Base-by-base conservation (phyloP, 1,140 invertebrate species). In the Cotesia chilonis region DNA sequence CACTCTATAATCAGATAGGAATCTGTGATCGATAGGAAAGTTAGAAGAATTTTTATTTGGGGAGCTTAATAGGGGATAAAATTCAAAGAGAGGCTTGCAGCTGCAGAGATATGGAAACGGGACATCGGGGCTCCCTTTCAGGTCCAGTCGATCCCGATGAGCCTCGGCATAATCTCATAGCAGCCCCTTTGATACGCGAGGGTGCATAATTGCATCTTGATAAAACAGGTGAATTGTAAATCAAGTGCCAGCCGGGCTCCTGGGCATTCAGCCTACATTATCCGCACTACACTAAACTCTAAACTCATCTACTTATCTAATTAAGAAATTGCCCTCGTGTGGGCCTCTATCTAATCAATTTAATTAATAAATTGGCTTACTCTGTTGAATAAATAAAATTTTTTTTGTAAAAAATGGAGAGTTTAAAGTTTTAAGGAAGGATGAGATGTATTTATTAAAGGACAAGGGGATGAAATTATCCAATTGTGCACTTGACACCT, bases 181-280 rank as follows among this genome's bases (percentile, higher is more conserved):
- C 65, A 20, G 55, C 64, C 55, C 12, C 28, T 63, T 65, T 60
- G 63, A 52, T 36, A 55, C 28, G 51, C 35, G 72, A 71, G 73
- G 73, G 73, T 74, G 73, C 73, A 74, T 74, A 74, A 74, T 74
- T 74, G 73, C 68, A 74, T 74, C 73, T 74, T 74, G 73, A 74
- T 74, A 74, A 74, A 74, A 74, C 73, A 74, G 73, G 73, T 74
- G 73, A 74, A 70, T 71, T 74, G 68, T 74, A 74, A 74, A 74
- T 74, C 73, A 74, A 74, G 70, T 71, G 73, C 51, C 51, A 20
- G 70, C 67, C 67, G 66, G 51, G 7, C 54, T 28, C 28, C n/a
- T 36, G 38, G 66, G 41, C 41, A 47, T 47, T 47, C 6, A 47
- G 41, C 41, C 41, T 47, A 47, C 10, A 47, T 47, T 47, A 47